Evolutionary conservation across 2,797 vertebrate species (phyloP), one percentile per base, ranked within the genome.

Genomic region (Rhodeus uyekii): DNA sequence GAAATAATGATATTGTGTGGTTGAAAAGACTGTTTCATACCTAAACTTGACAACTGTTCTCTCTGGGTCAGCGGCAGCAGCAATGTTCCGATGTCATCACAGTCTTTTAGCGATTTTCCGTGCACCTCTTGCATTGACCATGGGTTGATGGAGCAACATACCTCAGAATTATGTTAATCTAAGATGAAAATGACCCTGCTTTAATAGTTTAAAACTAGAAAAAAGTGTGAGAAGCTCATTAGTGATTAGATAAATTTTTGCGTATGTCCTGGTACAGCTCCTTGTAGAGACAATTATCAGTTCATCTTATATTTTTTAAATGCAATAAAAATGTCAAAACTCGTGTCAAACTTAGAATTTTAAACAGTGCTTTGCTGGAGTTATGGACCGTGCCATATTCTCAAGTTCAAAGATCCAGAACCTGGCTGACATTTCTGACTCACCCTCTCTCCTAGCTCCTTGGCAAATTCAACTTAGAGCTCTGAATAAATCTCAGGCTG

Each of bases 401-500:
- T 69, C 34, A 76, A 10, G 38, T 22, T 63, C 38, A 36, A 81
- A 68, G 39, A 53, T 22, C 53, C 22, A 61, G 10, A 81, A 80
- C 42, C 63, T 53, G 39, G 48, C 50, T 67, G 34, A 78, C 63
- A 64, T 76, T 78, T 82, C 39, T 36, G 61, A 65, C 42, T 27
- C 13, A 5, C 12, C 36, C 36, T 82, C 60, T 32, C 29, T 42
- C 48, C 58, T 81, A n/a, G 48, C 19, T 48, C 76, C 53, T 76
- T 24, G 12, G n/a, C 68, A 72, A 53, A 34, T 82, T 44, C 61
- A 76, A 60, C 58, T 34, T 44, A 2, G 64, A 72, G 5, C 44
- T 6, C 3, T 53, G 38, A 75, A 87, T 83, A 83, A 87, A 86
- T 85, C 83, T 73, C 34, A 1, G 18, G 38, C 69, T 75, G 55